These are phyloP conservation scores for Stenodera caucasica DNA, from an alignment of 2,888 invertebrate species.

Conservation along the genomic window DNA sequence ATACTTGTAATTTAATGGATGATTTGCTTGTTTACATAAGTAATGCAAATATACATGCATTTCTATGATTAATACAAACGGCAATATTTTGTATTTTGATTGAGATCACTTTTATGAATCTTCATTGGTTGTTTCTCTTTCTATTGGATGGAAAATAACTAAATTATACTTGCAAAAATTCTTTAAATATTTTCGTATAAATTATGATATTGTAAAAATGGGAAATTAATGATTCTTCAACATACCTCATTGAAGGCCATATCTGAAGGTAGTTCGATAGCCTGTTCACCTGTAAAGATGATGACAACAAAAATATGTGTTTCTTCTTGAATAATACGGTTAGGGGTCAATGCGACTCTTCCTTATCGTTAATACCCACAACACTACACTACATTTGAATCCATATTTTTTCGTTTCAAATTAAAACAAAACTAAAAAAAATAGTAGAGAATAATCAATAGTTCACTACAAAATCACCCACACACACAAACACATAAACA, in stretches of 20 bases:
- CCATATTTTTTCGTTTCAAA: conserved; percentile 2
- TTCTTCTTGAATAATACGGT: conserved; percentile 9
- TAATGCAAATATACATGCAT: background rate
- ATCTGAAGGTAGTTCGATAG: conserved; percentile 63
- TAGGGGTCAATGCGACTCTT: conserved; percentile 18
- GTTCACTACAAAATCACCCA: background rate
- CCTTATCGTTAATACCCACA: conserved; percentile 11
- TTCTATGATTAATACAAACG: too few relatives aligned
- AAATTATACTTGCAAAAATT: background rate
- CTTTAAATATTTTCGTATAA: background rate
- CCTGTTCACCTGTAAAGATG: conserved; percentile 58
- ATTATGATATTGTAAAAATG: background rate
- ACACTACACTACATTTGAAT: conserved; percentile 26
- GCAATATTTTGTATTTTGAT: too few relatives aligned
- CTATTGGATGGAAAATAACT: too few relatives aligned
- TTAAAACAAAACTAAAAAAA: conserved; percentile 18
- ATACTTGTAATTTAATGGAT: background rate
- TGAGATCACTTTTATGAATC: too few relatives aligned
- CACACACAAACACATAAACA: background rate
- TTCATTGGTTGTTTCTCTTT: background rate
- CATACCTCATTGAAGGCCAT: conserved; percentile 82
- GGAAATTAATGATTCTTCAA: conserved; percentile 28
- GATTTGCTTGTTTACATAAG: background rate
- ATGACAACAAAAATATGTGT: conserved; percentile 53
- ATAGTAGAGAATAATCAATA: conserved; percentile 32